Percentiles rank a stretch among this genome's conserved stretches.
These are phyloP conservation scores for Eumeta japonica DNA, from an alignment of 1,140 invertebrate genomes.

Conservation along the genomic window DNA sequence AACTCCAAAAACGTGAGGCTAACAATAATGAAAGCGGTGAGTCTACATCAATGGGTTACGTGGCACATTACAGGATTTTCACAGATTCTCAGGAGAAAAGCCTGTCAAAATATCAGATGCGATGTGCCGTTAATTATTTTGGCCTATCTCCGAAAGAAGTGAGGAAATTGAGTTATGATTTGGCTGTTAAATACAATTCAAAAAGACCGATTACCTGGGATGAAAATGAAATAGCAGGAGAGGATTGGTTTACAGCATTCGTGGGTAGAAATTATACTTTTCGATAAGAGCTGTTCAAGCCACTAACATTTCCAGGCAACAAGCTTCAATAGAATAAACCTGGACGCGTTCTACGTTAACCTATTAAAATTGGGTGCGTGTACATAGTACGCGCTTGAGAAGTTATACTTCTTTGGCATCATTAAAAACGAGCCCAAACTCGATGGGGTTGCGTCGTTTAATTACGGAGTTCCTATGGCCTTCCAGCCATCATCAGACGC, in stretches of 20 bases:
- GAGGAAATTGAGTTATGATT: conserved; percentile 35
- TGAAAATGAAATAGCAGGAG: conserved; percentile 33
- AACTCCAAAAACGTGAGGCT: conserved; percentile 13
- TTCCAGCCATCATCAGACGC: no score
- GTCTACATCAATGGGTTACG: conserved; percentile 30
- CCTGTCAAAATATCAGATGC: no score
- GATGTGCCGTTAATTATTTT: conserved; percentile 30
- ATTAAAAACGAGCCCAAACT: no score
- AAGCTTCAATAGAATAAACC: conserved; percentile 52
- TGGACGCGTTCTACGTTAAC: conserved; percentile 30
- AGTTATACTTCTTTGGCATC: no score
- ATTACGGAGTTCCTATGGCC: no score
- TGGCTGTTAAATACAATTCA: conserved; percentile 26
- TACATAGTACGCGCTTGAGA: no score
- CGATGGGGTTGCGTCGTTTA: no score
- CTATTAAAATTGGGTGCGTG: no score
- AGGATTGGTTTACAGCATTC: conserved; percentile 49
- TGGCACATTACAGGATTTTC: conserved; percentile 19
- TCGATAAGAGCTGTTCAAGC: conserved; percentile 39
- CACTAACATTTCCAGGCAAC: conserved; percentile 48
- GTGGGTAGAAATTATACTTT: conserved; percentile 41
- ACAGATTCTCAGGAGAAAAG: conserved; percentile 19
- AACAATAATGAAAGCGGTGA: conserved; percentile 7
- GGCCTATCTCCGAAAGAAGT: conserved; percentile 32
- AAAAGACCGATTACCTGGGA: conserved; percentile 15